Evolutionary conservation across 1,140 invertebrate species (phyloP).

Genomic region (Dendrolimus punctatus): DNA sequence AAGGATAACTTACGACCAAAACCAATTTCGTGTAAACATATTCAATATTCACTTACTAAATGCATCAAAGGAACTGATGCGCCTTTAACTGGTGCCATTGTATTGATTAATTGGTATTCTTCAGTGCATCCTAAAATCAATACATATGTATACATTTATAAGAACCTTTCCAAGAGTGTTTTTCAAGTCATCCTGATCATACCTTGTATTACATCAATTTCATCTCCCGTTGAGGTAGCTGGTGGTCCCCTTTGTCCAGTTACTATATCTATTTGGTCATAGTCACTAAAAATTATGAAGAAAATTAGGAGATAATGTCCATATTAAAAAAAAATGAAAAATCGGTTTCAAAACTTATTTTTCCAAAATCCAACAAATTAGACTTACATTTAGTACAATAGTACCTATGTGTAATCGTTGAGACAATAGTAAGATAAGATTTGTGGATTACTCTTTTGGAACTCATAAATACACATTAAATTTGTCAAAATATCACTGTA

Average conservation of each 20-base stretch:
- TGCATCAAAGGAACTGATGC: constrained; percentile 65
- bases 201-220: constrained; percentile 36
- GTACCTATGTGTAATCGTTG: too few relatives aligned
- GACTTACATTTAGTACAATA: too few relatives aligned
- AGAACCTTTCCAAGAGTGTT: too few relatives aligned
- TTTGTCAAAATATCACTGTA: background rate
- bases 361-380: too few relatives aligned
- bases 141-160: background rate
- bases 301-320: too few relatives aligned
- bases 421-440: too few relatives aligned
- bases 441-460: too few relatives aligned
- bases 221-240: constrained; percentile 30
- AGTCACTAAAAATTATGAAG: constrained; percentile 32
- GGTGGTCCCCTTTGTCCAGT: constrained; percentile 42
- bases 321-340: too few relatives aligned
- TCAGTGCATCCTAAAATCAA: constrained; percentile 29
- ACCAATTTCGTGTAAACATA: background rate
- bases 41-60: constrained; percentile 39
- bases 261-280: constrained; percentile 58
- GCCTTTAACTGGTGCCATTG: constrained; percentile 32
- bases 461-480: too few relatives aligned
- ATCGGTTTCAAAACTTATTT: too few relatives aligned
- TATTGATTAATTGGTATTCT: constrained; percentile 50
- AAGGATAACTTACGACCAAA: background rate
- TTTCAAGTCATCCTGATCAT: constrained; percentile 3